Conservation (phyloP, 2,888 invertebrate genomes). For the Argyresthia albistria region DNA sequence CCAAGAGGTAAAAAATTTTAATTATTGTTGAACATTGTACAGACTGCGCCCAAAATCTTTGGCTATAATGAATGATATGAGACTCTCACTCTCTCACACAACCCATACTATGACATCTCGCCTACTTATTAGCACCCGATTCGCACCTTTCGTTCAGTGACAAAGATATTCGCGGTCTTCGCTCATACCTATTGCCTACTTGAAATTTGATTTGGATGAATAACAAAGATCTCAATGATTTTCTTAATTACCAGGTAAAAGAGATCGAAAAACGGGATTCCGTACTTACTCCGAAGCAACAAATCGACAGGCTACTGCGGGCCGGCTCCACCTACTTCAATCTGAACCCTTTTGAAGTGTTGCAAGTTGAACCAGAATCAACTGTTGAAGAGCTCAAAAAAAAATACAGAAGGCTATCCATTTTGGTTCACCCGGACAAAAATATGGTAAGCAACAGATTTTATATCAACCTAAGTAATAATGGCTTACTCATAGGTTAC, state of each 20-base stretch:
- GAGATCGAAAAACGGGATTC: constrained; percentile 98
- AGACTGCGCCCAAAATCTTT: too few relatives aligned
- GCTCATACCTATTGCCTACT: too few relatives aligned
- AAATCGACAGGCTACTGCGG: constrained; percentile 94
- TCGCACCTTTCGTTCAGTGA: not conserved
- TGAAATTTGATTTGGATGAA: not conserved
- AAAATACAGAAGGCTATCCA: constrained; percentile 95
- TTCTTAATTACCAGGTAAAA: constrained; percentile 90
- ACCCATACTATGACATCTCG: too few relatives aligned
- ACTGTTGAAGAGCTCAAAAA: constrained; percentile 94
- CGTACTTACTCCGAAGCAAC: constrained; percentile 95
- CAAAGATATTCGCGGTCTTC: not conserved
- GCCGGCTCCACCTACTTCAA: constrained; percentile 99
- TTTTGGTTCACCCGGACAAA: constrained; percentile 99
- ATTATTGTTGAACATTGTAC: too few relatives aligned
- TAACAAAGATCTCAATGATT: not conserved
- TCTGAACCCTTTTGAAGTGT: constrained; percentile 94
- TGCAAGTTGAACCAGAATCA: constrained; percentile 92
- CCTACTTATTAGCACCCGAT: constrained; percentile 6
- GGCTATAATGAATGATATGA: too few relatives aligned
- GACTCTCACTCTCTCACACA: too few relatives aligned
- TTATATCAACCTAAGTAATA: not conserved
- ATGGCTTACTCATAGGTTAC: not conserved
- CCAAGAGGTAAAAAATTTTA: constrained; percentile 87
- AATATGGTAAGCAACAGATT: constrained; percentile 73